phyloP scores from a whole-genome alignment of 2,113 vertebrate species.

The Haemorhous mexicanus region DNA sequence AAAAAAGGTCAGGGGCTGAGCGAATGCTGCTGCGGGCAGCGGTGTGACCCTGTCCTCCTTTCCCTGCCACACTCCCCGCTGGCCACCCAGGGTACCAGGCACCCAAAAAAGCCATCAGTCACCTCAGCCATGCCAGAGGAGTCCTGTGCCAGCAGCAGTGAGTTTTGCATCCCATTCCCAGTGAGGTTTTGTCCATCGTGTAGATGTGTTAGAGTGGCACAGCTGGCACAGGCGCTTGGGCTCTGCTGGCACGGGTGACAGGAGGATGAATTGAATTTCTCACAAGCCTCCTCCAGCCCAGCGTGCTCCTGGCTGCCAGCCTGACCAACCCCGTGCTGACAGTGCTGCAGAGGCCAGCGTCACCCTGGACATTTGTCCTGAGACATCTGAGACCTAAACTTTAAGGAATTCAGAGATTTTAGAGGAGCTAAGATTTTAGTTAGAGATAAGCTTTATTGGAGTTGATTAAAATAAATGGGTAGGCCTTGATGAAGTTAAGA shows the following conservation, averaged over 20 bases:
- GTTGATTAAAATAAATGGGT: too few relatives aligned
- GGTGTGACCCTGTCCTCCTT: not conserved
- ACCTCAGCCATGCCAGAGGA: not conserved
- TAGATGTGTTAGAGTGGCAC: accelerated
- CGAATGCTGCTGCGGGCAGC: not conserved
- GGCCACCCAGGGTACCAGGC: not conserved
- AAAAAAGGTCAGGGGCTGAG: constrained; percentile 51
- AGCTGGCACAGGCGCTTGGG: not conserved
- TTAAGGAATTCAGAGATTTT: too few relatives aligned
- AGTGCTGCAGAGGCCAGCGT: accelerated
- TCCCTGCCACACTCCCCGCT: accelerated
- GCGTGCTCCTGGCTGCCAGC: not conserved
- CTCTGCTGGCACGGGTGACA: not conserved
- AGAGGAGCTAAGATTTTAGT: too few relatives aligned
- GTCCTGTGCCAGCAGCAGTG: accelerated
- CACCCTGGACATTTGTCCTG: not conserved
- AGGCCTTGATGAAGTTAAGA: too few relatives aligned
- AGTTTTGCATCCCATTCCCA: not conserved
- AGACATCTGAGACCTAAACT: not conserved
- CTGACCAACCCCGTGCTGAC: not conserved
- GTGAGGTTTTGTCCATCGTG: not conserved
- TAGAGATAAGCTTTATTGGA: too few relatives aligned
- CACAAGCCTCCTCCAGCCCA: not conserved
- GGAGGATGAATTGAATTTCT: not conserved
- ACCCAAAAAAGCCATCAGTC: not conserved